A percentile compares a stretch with the other conserved stretches of the same genome.
Conservation (phyloP, 2,888 invertebrate genomes). For the Drosophila stalkeri region DNA sequence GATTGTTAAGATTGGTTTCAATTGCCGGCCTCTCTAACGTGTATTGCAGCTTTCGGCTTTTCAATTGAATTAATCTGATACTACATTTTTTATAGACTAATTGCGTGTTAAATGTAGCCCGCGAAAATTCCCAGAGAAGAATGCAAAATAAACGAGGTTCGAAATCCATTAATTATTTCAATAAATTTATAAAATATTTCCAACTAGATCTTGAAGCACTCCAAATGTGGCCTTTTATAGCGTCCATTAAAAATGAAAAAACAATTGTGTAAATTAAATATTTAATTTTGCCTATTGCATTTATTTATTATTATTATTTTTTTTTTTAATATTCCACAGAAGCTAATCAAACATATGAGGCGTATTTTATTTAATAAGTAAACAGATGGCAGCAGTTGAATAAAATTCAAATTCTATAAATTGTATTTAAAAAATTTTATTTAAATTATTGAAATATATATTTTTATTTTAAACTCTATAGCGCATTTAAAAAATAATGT, state of each 20-base stretch:
- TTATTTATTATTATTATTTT: too few species aligned
- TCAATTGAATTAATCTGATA: neutral
- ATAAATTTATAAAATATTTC: neutral
- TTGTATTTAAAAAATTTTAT: too few species aligned
- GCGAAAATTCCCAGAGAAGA: constrained; percentile 67
- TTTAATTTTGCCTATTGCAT: too few species aligned
- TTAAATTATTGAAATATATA: too few species aligned
- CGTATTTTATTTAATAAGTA: neutral
- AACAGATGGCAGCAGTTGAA: neutral
- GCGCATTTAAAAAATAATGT: too few species aligned
- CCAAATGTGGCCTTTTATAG: neutral
- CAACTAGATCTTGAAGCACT: neutral
- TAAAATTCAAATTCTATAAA: too few species aligned
- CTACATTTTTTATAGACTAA: neutral
- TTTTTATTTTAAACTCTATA: too few species aligned
- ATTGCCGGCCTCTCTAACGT: neutral
- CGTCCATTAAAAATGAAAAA: neutral
- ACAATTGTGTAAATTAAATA: constrained; percentile 9
- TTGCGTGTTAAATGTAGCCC: constrained; percentile 72
- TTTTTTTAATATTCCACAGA: neutral
- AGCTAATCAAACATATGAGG: constrained; percentile 2
- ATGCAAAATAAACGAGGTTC: constrained; percentile 48
- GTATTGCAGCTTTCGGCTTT: neutral
- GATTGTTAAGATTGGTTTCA: neutral
- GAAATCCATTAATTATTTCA: neutral